Evolutionary conservation across 2,113 vertebrate genomes (phyloP).

Genomic region (Sterna hirundo): DNA sequence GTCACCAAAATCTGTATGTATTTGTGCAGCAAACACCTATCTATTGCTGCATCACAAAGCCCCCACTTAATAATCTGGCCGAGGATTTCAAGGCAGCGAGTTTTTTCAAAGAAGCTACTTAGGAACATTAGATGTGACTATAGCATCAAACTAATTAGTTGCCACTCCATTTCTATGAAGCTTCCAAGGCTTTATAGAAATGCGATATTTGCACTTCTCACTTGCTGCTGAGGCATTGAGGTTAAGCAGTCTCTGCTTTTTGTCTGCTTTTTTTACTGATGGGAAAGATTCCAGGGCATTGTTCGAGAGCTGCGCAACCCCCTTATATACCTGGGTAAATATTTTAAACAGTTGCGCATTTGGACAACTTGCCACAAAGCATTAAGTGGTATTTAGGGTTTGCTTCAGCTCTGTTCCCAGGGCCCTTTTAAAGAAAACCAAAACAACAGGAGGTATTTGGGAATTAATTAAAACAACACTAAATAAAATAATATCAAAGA

Average conservation of each 20-base stretch:
- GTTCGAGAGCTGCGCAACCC: not conserved
- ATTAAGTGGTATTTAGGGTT: constrained; percentile 41
- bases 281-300: constrained; percentile 44
- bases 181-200: constrained; percentile 45
- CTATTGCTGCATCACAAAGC: constrained; percentile 35
- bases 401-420: constrained; percentile 42
- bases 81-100: constrained; percentile 59
- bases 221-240: constrained; percentile 44
- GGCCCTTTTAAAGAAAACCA: constrained; percentile 14
- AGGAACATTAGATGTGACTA: constrained; percentile 60
- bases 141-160: constrained; percentile 70
- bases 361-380: constrained; percentile 58
- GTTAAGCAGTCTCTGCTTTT: constrained; percentile 51
- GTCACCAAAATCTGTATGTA: constrained; percentile 81
- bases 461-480: constrained; percentile 15
- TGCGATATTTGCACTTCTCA: constrained; percentile 54
- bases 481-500: not conserved
- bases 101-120: constrained; percentile 63
- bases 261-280: constrained; percentile 24
- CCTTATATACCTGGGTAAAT: constrained; percentile 60
- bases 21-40: constrained; percentile 82
- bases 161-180: constrained; percentile 52
- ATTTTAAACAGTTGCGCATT: constrained; percentile 57
- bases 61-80: constrained; percentile 57
- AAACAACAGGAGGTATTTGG: constrained; percentile 27